phyloP scores from a whole-genome alignment of 2,888 invertebrate species.

The Dorcus hopei region DNA sequence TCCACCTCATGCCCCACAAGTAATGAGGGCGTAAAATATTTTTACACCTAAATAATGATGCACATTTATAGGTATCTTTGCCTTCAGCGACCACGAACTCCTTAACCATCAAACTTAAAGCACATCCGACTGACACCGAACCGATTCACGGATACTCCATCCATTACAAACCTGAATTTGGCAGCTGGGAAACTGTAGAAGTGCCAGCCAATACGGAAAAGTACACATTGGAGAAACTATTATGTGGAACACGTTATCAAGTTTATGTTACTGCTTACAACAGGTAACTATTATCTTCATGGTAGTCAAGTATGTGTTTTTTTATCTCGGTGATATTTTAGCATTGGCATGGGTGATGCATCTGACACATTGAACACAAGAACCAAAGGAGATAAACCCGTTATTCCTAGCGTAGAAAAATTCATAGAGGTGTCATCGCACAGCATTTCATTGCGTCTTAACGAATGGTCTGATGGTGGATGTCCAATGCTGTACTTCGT shows the following conservation, averaged over 20 bases:
- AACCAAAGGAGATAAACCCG: conserved; percentile 91
- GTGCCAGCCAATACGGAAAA: conserved; percentile 68
- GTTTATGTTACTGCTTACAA: conserved; percentile 92
- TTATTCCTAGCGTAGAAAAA: conserved; percentile 84
- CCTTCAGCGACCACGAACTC: conserved; percentile 74
- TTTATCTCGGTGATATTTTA: conserved; percentile 39
- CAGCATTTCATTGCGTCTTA: conserved; percentile 86
- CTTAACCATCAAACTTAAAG: conserved; percentile 68
- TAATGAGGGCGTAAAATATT: conserved; percentile 28
- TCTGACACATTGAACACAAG: conserved; percentile 86
- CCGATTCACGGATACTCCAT: conserved; percentile 91
- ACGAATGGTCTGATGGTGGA: conserved; percentile 92
- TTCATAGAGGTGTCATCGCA: conserved; percentile 93
- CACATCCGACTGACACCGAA: conserved; percentile 75
- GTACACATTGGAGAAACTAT: conserved; percentile 80
- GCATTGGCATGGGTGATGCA: conserved; percentile 88
- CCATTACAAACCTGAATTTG: conserved; percentile 91
- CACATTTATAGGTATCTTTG: conserved; percentile 57
- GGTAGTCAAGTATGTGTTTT: not conserved
- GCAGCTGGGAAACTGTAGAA: conserved; percentile 89
- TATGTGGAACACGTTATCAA: conserved; percentile 92
- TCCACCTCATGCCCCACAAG: conserved; percentile 68
- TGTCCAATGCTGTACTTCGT: conserved; percentile 95
- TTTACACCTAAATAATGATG: not conserved
- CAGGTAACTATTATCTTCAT: conserved; percentile 54